A percentile compares a stretch with the other conserved stretches of the same genome.
Conservation (phyloP, 2,888 invertebrate species). For the Ochropleura plecta region DNA sequence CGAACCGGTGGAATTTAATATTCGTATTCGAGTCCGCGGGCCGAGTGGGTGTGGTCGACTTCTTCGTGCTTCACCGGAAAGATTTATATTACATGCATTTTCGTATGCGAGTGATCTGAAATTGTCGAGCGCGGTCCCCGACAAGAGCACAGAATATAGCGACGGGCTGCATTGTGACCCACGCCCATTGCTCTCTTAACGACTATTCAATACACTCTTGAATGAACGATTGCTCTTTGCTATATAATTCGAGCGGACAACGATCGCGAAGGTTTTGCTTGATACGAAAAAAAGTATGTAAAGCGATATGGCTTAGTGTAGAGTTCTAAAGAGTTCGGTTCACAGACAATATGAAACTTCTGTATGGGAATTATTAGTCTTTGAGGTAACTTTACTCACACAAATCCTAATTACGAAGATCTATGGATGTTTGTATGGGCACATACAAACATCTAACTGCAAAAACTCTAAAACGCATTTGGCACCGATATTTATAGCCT, state of each 20-base stretch:
- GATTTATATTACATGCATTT: conserved; percentile 91
- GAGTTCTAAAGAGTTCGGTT: conserved; percentile 73
- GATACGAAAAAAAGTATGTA: conserved; percentile 84
- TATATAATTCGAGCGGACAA: conserved; percentile 86
- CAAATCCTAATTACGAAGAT: not conserved
- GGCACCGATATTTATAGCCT: no score
- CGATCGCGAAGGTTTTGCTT: conserved; percentile 79
- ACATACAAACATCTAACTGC: no score
- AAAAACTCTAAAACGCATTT: no score
- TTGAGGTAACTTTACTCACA: conserved; percentile 56
- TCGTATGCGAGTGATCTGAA: conserved; percentile 89
- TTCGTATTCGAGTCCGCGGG: conserved; percentile 87
- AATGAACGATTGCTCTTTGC: conserved; percentile 90
- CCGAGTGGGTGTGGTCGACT: conserved; percentile 88
- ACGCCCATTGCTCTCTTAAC: conserved; percentile 87
- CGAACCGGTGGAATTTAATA: conserved; percentile 88
- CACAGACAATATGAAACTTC: conserved; percentile 73
- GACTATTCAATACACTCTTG: conserved; percentile 89
- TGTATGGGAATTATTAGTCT: conserved; percentile 76
- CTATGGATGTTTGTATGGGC: no score
- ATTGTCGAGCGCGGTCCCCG: conserved; percentile 82
- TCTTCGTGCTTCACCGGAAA: conserved; percentile 90
- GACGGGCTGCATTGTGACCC: conserved; percentile 82
- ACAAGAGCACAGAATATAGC: conserved; percentile 69
- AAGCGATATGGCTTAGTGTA: conserved; percentile 83